Conservation (phyloP, 2,797 vertebrate genomes). For the Falco peregrinus region DNA sequence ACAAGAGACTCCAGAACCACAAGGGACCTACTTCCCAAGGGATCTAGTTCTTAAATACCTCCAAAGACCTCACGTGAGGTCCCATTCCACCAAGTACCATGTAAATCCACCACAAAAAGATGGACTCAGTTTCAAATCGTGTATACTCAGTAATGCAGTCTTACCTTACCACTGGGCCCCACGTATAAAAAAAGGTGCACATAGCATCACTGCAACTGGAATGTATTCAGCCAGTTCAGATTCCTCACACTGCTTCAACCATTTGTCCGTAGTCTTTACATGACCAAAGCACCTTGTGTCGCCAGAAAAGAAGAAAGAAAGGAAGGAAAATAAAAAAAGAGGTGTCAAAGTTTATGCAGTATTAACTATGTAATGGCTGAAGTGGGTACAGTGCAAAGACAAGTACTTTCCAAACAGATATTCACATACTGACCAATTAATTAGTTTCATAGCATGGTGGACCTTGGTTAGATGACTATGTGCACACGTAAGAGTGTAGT, state of each 20-base stretch:
- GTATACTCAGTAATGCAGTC: neutral
- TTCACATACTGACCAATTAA: neutral
- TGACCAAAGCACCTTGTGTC: neutral
- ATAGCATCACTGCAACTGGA: neutral
- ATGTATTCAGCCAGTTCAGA: neutral
- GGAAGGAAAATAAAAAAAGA: neutral
- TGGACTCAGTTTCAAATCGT: neutral
- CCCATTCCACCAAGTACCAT: neutral
- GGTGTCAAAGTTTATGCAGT: neutral
- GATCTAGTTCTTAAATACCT: neutral
- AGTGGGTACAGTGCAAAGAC: neutral
- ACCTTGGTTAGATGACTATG: neutral
- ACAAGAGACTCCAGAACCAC: neutral
- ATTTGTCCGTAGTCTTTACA: neutral
- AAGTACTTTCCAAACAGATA: neutral
- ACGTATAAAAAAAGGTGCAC: neutral
- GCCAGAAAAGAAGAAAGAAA: neutral
- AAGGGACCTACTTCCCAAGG: neutral
- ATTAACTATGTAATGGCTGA: neutral
- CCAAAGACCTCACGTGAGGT: neutral
- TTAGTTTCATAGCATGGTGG: neutral
- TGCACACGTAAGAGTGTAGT: neutral
- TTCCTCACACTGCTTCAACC: neutral
- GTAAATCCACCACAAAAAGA: neutral
- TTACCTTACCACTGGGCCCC: neutral